These are phyloP conservation scores for Colostygia pectinataria DNA, from an alignment of 2,888 invertebrate genomes.

Conservation along the genomic window DNA sequence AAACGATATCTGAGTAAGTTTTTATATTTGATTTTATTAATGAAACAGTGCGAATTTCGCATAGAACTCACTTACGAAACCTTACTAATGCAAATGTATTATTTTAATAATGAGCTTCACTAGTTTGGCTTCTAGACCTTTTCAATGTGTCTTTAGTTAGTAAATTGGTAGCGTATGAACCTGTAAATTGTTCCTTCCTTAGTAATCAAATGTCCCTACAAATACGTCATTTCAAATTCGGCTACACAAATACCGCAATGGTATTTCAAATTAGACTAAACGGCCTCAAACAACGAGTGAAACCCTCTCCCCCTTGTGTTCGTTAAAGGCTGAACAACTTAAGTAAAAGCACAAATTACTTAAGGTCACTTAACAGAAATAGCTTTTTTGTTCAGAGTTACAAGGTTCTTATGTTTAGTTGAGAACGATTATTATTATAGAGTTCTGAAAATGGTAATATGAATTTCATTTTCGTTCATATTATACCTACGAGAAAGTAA, in stretches of 20 bases:
- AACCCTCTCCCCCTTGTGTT: constrained; percentile 41
- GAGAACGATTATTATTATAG: background rate
- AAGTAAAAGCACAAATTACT: constrained; percentile 42
- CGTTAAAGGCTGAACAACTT: constrained; percentile 41
- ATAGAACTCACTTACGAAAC: no score
- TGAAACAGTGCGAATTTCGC: no score
- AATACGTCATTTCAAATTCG: constrained; percentile 30
- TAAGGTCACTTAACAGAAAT: constrained; percentile 34
- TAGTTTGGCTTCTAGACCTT: no score
- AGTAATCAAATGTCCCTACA: constrained; percentile 16
- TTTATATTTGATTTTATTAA: no score
- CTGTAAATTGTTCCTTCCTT: background rate
- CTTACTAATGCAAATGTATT: no score
- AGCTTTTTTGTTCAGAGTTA: constrained; percentile 25
- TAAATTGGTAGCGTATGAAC: no score
- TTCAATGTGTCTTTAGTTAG: no score
- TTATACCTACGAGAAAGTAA: constrained; percentile 1
- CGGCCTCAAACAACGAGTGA: constrained; percentile 38
- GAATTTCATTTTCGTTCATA: background rate
- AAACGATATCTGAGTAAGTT: no score
- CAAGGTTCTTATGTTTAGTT: constrained; percentile 13
- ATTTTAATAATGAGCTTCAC: no score
- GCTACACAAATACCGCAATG: constrained; percentile 36
- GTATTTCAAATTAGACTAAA: constrained; percentile 44
- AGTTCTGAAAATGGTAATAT: background rate